Conservation (phyloP, 2,888 invertebrate species). For the Ophion slaviceki region DNA sequence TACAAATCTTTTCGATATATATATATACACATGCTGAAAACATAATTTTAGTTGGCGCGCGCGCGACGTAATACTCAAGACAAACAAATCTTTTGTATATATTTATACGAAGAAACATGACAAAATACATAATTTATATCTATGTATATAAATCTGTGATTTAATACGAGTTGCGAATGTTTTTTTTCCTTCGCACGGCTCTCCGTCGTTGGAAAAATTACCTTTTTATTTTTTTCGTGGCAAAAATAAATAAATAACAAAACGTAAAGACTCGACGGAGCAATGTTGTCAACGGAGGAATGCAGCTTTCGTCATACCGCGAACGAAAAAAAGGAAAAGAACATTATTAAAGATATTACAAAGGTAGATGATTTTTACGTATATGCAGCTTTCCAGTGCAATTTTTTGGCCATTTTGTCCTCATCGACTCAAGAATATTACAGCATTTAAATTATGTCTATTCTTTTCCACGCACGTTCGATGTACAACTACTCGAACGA, state of each 20-base stretch:
- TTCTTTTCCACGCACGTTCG: conserved; percentile 36
- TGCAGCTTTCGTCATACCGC: conserved; percentile 62
- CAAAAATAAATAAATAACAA: conserved; percentile 83
- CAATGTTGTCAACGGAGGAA: conserved; percentile 74
- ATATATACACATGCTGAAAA: conserved; percentile 66
- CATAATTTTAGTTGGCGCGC: conserved; percentile 74
- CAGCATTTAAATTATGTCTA: conserved; percentile 40
- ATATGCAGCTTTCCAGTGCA: conserved; percentile 33
- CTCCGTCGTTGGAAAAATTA: conserved; percentile 74
- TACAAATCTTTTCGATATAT: conserved; percentile 76
- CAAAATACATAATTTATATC: conserved; percentile 83
- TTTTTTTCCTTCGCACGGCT: conserved; percentile 11
- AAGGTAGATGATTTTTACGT: conserved; percentile 45
- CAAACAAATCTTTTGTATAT: conserved; percentile 80
- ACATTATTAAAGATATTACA: not conserved
- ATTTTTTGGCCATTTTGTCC: conserved; percentile 22
- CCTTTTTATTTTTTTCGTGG: conserved; percentile 78
- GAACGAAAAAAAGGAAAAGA: conserved; percentile 18
- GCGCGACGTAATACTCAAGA: conserved; percentile 78
- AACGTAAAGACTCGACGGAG: conserved; percentile 80
- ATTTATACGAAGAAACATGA: conserved; percentile 81
- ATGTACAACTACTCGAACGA: conserved; percentile 43
- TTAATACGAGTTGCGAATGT: conserved; percentile 28
- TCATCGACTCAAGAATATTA: conserved; percentile 51
- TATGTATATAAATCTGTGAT: conserved; percentile 49